These are phyloP conservation scores for Yponomeuta evonymella DNA, from an alignment of 2,888 invertebrate genomes.

Conservation along the genomic window DNA sequence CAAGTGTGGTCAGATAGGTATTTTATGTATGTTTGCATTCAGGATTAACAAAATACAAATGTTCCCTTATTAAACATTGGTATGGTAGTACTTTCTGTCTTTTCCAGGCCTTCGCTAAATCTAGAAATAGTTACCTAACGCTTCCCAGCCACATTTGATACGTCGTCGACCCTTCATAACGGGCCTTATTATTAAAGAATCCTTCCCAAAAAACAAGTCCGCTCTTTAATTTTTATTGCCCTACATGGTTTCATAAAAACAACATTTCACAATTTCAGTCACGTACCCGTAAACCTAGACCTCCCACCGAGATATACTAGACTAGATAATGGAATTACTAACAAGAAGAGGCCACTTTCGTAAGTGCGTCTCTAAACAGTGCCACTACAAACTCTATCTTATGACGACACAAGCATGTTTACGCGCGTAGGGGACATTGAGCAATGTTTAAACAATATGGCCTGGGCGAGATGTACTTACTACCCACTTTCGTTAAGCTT, in stretches of 20 bases:
- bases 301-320: neutral
- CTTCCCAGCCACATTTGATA: no score
- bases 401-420: slow-evolving; percentile 9
- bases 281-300: neutral
- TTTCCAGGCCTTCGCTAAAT: no score
- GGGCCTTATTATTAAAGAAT: neutral
- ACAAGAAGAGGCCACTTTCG: slow-evolving; percentile 3
- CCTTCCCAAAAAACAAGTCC: neutral
- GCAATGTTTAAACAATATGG: slow-evolving; percentile 44
- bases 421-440: slow-evolving; percentile 24
- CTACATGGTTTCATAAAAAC: neutral
- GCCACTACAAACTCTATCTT: slow-evolving; percentile 1
- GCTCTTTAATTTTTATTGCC: neutral
- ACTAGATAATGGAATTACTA: slow-evolving; percentile 3
- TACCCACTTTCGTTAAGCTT: neutral
- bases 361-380: slow-evolving; percentile 8
- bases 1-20: neutral
- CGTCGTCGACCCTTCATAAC: no score
- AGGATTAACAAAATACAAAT: neutral
- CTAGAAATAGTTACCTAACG: no score
- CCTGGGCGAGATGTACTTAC: neutral
- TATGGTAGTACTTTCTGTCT: no score
- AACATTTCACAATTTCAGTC: neutral
- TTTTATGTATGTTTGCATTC: neutral
- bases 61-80: neutral